Base-by-base conservation (phyloP, 2,113 vertebrate species). In the Pterocles burchelli region DNA sequence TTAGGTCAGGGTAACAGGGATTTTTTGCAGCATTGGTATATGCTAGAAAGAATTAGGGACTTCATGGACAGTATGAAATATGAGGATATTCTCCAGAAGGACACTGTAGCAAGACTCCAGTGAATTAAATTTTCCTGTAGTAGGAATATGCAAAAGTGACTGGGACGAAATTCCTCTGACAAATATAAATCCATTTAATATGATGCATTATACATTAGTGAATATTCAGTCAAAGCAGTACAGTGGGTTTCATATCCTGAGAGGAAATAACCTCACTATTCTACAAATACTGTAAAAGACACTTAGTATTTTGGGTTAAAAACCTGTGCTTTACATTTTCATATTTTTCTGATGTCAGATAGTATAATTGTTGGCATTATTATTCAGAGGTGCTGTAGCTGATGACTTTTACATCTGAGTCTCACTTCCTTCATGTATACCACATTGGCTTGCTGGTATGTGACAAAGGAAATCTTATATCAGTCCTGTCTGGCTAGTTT, bases 381-480 rank as follows among this genome's bases (percentile, higher is more conserved):
- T 97, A 96, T 97, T 96, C 93, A 87, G 89, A 97, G 90, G 73
- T 88, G 76, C 91, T 73, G 31, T 83, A 92, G 70, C 80, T 90
- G 67, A 95, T 97, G 96, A 97, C 95, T 97, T 93, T 83, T 91
- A 93, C 92, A 95, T 93, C 93, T 93, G 84, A 95, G 80, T 95
- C 71, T 96, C 48, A 28, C 85, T 97, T 89, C 70, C 85, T 75
- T 95, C 79, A 0, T 84, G 92, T 95, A 76, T 96, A 73, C 96
- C 90, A 95, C 89, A 62, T 91, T 94, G 94, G 96, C 84, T 96
- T 96, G 52, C 61, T 96, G 80, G 57, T 96, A 89, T 94, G 73
- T 97, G 90, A 98, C 98, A 98, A 98, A 98, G 96, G 80, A 96
- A 97, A 97, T 95, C 94, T 97, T 97, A 68, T 87, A 96, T 97